phyloP scores from a whole-genome alignment of 2,888 invertebrate species.

The Dinocampus coccinellae region DNA sequence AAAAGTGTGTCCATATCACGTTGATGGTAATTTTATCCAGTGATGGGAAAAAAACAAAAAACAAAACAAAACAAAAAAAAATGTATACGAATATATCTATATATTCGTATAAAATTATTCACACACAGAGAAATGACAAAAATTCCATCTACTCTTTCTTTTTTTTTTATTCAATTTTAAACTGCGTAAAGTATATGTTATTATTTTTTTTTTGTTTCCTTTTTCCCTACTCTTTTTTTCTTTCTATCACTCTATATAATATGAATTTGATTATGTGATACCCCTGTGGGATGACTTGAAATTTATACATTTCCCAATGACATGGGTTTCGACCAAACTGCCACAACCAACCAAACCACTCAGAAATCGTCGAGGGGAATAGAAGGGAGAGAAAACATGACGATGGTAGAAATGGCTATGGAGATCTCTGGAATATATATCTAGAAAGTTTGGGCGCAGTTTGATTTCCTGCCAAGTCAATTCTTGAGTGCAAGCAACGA shows the following conservation, averaged over 20 bases:
- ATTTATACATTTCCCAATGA: not conserved
- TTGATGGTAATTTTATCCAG: not conserved
- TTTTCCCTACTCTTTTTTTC: too few species aligned
- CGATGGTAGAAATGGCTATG: not conserved
- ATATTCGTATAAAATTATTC: not conserved
- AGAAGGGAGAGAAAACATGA: not conserved
- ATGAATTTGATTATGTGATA: not conserved
- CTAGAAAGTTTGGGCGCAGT: constrained; percentile 20
- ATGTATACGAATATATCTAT: not conserved
- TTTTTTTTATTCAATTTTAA: too few species aligned
- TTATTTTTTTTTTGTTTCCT: too few species aligned
- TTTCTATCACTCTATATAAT: too few species aligned
- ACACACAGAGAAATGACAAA: too few species aligned
- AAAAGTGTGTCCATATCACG: not conserved
- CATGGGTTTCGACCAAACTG: not conserved
- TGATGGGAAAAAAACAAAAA: not conserved
- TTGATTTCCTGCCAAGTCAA: constrained; percentile 34
- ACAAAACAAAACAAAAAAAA: not conserved
- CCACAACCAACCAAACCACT: not conserved
- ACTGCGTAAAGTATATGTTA: too few species aligned
- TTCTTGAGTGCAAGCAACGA: constrained; percentile 17
- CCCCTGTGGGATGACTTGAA: not conserved
- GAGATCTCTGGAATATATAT: not conserved
- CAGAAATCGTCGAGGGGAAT: not conserved
- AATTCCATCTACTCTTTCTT: too few species aligned